phyloP scores from a whole-genome alignment of 2,888 invertebrate genomes.

The Parascotia fuliginaria region DNA sequence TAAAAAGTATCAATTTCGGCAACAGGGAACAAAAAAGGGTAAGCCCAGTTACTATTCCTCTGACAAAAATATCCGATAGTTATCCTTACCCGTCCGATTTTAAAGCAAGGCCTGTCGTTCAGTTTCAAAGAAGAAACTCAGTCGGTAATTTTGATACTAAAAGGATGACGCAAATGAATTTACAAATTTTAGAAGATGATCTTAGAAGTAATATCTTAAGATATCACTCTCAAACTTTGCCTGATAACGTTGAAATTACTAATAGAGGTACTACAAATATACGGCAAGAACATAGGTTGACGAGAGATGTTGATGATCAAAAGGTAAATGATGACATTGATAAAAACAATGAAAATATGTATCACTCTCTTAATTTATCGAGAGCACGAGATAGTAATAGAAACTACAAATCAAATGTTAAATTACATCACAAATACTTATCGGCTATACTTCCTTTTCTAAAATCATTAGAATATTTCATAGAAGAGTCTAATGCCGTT shows the following conservation, averaged over 20 bases:
- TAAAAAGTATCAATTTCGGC: slow-evolving; percentile 67
- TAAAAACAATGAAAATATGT: slow-evolving; percentile 29
- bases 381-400: too few species aligned
- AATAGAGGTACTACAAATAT: slow-evolving; percentile 56
- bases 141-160: slow-evolving; percentile 55
- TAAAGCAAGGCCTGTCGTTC: slow-evolving; percentile 54
- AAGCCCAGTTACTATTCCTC: slow-evolving; percentile 63
- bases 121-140: slow-evolving; percentile 60
- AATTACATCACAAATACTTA: too few species aligned
- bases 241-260: slow-evolving; percentile 64
- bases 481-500: slow-evolving; percentile 43
- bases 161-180: slow-evolving; percentile 67
- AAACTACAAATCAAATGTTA: too few species aligned
- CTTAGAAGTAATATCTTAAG: slow-evolving; percentile 61
- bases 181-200: slow-evolving; percentile 68
- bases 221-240: slow-evolving; percentile 56
- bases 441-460: slow-evolving; percentile 65
- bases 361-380: too few species aligned
- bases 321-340: slow-evolving; percentile 26
- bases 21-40: slow-evolving; percentile 54
- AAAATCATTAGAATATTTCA: slow-evolving; percentile 66
- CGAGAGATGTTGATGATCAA: slow-evolving; percentile 48
- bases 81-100: slow-evolving; percentile 71
- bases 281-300: slow-evolving; percentile 50
- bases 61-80: slow-evolving; percentile 63